Base-by-base conservation (phyloP, 1,140 invertebrate genomes). In the Drosophila pseudoananassae region DNA sequence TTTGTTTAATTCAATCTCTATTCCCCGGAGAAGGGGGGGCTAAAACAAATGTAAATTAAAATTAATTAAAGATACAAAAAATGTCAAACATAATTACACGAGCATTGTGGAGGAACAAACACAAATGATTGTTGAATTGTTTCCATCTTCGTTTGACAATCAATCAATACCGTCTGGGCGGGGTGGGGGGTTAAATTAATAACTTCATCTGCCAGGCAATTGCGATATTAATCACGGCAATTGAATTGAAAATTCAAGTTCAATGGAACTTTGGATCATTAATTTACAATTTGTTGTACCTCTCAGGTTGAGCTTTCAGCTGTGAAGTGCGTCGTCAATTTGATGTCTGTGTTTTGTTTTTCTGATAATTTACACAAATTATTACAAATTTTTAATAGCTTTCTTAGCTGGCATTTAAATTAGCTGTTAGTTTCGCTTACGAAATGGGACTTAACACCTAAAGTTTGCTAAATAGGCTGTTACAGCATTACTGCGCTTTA, bases 201-300 rank as follows among this genome's bases (percentile, higher is more conserved):
- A 76, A 66, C 72, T 76, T 75, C 49, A 76, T 74, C 52, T 72
- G 68, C 43, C 46, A 17, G 29, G 14, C 17, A 52, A 68, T 61
- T 50, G 72, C 25, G 20, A n/a, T 29, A 85, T 64, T 85, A 64
- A 68, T 79, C 65, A 58, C 51, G 33, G 58, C 56, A 63, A 63
- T 76, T 51, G 65, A 60, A 72, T 57, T 79, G 49, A 38, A 75
- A 66, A 65, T 53, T 79, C 59, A 61, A 83, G 72, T 76, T 76
- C 72, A 82, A 73, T 82, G 68, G 36, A 78, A 82, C 52, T 23
- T 10, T 5, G 65, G 14, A 47, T 69, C 31, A 68, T 69, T 69
- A 49, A 69, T 56, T 38, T 55, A 27, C 45, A 54, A 69, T 56
- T 69, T 69, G 63, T 27, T 56, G 33, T n/a, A 51, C 23, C 63